Base-by-base conservation (phyloP, 2,113 vertebrate species). In the Cyanocitta stelleri region DNA sequence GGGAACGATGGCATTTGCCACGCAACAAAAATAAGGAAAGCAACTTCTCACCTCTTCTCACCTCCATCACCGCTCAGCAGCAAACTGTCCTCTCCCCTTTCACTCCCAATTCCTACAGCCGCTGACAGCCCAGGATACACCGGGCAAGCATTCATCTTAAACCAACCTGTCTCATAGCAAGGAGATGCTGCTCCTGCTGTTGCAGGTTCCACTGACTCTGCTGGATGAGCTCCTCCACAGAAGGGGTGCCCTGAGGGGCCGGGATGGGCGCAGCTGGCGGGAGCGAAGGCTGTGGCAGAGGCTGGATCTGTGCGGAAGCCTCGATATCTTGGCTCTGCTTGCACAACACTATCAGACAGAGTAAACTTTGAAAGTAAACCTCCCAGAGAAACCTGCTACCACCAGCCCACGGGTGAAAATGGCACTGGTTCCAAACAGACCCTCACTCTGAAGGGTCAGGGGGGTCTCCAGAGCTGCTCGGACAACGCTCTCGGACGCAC, bases 141-240 rank as follows among this genome's bases (percentile, higher is more conserved):
- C 35, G 17, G 22, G 3, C 0, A 17, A 79, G 26, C 0, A 19
- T 3, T 77, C 6, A 7, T 23, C 43, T 55, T 2, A 18, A 44
- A 17, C 96, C 69, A 91, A 99, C 99, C 99, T 99, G 99, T 98
- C 99, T 97, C 87, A 99, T 98, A 1, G 98, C 98, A 39, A 99
- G 98, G n/a, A 99, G 98, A 64, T 99, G 99, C 97, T 99, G 99
- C 94, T 99, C 99, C 93, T 99, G 99, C 91, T 99, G 99, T 96
- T 99, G 99, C 51, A 99, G 98, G 93, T 99, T 99, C 99, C 99
- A 99, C 69, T 98, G 99, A 95, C 99, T 99, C 98, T 99, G 99
- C 88, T 99, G 99, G 95, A 99, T 98, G 27, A 99, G 98, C 7
- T 99, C 99, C 19, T 99, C 99, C 80, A 99, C 95, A 0, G 98